phyloP scores from a whole-genome alignment of 2,113 vertebrate species.

The Capreolus pygargus region DNA sequence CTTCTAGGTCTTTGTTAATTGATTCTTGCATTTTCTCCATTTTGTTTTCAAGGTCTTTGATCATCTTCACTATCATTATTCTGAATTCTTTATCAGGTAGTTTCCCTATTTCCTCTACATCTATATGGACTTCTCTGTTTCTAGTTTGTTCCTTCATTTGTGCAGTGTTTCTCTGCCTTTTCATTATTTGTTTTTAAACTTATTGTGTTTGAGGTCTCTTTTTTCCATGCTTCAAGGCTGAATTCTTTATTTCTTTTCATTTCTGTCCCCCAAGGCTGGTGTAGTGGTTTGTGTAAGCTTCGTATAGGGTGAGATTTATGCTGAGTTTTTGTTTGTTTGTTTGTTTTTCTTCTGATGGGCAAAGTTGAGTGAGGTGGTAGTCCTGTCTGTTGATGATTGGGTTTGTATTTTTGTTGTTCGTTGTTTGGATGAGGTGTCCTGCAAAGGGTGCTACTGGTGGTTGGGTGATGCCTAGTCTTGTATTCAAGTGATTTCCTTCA shows the following conservation, averaged over 20 bases:
- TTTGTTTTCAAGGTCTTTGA: background rate
- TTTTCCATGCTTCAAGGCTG: background rate
- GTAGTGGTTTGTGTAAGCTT: background rate
- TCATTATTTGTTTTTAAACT: background rate
- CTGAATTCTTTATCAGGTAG: background rate
- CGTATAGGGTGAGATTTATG: background rate
- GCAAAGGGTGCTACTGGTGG: background rate
- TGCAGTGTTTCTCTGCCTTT: background rate
- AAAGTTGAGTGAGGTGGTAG: background rate
- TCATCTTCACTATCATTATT: background rate
- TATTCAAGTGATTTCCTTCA: background rate
- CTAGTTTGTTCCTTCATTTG: background rate
- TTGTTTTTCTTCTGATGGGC: background rate
- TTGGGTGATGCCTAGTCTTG: background rate
- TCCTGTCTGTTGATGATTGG: background rate
- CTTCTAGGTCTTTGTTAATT: background rate
- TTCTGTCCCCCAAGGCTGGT: background rate
- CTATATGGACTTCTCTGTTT: background rate
- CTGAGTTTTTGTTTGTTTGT: background rate
- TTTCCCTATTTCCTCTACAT: background rate
- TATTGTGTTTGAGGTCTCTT: background rate
- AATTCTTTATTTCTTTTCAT: background rate
- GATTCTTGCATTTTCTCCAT: background rate
- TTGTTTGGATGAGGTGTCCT: background rate
- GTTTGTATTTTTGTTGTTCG: background rate